Conservation (phyloP, 2,797 vertebrate species). For the Meda fulgida region DNA sequence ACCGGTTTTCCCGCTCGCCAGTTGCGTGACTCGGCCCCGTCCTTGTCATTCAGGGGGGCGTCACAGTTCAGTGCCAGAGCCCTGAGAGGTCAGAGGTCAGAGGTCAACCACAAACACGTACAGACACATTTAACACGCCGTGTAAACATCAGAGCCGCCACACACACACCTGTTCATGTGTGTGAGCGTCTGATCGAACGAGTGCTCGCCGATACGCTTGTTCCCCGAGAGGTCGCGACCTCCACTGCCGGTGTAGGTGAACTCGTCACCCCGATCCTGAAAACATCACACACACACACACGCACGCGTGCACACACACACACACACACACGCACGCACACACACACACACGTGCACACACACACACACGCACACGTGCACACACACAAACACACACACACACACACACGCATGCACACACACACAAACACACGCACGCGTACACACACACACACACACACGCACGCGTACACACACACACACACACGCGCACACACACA, state of each 20-base stretch:
- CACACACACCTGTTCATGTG: constrained; percentile 94
- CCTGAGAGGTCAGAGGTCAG: constrained; percentile 72
- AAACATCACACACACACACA: neutral
- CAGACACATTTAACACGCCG: neutral
- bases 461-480: no score
- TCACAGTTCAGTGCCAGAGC: constrained; percentile 97
- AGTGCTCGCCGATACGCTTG: constrained; percentile 97
- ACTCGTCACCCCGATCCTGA: constrained; percentile 97
- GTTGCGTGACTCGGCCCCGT: constrained; percentile 95
- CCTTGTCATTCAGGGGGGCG: constrained; percentile 95
- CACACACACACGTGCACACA: no score
- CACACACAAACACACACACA: no score
- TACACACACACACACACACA: no score
- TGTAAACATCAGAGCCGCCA: neutral
- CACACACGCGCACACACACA: no score
- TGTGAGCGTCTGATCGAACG: constrained; percentile 96
- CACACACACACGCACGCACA: neutral
- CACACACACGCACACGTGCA: no score
- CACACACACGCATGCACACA: no score
- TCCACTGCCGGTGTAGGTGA: constrained; percentile 98
- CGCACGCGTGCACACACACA: no score
- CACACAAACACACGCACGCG: no score
- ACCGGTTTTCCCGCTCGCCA: constrained; percentile 98
- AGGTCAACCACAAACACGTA: constrained; percentile 25
- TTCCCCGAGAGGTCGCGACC: constrained; percentile 98